phyloP scores from a whole-genome alignment of 1,140 invertebrate species.

The Saccostrea echinata region DNA sequence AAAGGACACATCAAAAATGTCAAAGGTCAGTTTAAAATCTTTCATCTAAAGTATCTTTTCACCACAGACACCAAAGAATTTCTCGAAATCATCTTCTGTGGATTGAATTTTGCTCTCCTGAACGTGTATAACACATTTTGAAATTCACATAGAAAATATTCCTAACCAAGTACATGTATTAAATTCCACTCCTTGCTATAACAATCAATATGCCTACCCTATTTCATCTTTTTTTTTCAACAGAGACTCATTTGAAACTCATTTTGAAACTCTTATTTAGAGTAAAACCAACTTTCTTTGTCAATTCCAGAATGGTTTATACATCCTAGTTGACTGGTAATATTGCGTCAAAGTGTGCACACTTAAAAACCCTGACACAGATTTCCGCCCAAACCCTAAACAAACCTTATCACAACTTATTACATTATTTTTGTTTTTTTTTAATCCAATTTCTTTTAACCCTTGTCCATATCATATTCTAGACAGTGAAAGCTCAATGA shows the following conservation, averaged over 20 bases:
- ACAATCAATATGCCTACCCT: constrained; percentile 16
- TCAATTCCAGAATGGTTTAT: constrained; percentile 33
- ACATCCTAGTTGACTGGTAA: constrained; percentile 36
- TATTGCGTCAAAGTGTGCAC: constrained; percentile 20
- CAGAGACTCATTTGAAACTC: neutral
- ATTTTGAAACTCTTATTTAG: neutral
- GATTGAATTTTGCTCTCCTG: neutral
- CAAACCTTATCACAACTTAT: neutral
- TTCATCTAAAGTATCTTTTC: neutral
- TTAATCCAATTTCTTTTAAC: neutral
- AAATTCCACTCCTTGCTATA: constrained; percentile 23
- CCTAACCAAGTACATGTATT: neutral
- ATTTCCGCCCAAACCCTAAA: constrained; percentile 11
- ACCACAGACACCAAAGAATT: constrained; percentile 2
- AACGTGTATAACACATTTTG: constrained; percentile 26
- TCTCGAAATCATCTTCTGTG: neutral
- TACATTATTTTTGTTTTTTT: neutral
- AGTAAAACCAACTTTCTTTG: constrained; percentile 11
- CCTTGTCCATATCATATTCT: constrained; percentile 31
- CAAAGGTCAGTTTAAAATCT: constrained; percentile 31
- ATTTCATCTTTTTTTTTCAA: neutral
- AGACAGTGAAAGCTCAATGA: neutral
- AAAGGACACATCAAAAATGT: constrained; percentile 8
- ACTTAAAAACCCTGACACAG: neutral
- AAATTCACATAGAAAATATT: constrained; percentile 37